These are phyloP conservation scores for Embidobia sp. DNA, from an alignment of 2,888 invertebrate species.

Conservation along the genomic window DNA sequence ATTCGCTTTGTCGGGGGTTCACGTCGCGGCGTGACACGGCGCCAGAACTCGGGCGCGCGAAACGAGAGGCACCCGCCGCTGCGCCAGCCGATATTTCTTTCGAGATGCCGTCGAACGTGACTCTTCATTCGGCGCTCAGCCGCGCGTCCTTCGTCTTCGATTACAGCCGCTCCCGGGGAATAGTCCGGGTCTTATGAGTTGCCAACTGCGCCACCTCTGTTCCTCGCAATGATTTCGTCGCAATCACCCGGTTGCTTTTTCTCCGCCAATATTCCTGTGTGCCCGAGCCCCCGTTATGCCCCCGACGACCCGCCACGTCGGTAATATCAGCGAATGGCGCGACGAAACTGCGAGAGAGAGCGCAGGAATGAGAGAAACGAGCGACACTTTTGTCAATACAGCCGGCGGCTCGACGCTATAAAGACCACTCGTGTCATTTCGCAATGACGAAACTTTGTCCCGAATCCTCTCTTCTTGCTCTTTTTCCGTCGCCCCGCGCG, in stretches of 20 bases:
- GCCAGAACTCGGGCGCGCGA: constrained; percentile 15
- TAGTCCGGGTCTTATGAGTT: constrained; percentile 79
- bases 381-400: constrained; percentile 84
- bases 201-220: constrained; percentile 81
- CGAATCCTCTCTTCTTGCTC: constrained; percentile 79
- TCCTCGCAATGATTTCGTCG: constrained; percentile 82
- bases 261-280: constrained; percentile 68
- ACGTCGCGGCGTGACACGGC: constrained; percentile 34
- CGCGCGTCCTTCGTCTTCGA: constrained; percentile 62
- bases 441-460: constrained; percentile 84
- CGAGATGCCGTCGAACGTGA: constrained; percentile 60
- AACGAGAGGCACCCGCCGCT: constrained; percentile 8
- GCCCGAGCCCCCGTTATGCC: constrained; percentile 66
- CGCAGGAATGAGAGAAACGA: constrained; percentile 72
- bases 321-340: constrained; percentile 80
- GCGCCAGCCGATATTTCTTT: constrained; percentile 53
- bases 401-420: constrained; percentile 80
- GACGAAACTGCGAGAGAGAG: constrained; percentile 77
- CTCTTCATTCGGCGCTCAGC: constrained; percentile 67
- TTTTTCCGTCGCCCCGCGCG: constrained; percentile 61
- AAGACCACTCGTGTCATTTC: constrained; percentile 84
- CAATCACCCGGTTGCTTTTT: constrained; percentile 77
- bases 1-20: constrained; percentile 40
- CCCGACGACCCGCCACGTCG: constrained; percentile 70
- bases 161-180: constrained; percentile 67